Percentiles rank a stretch among this genome's conserved stretches.
These are phyloP conservation scores for Nemotelus nigrinus DNA, from an alignment of 2,888 invertebrate species.

Conservation along the genomic window DNA sequence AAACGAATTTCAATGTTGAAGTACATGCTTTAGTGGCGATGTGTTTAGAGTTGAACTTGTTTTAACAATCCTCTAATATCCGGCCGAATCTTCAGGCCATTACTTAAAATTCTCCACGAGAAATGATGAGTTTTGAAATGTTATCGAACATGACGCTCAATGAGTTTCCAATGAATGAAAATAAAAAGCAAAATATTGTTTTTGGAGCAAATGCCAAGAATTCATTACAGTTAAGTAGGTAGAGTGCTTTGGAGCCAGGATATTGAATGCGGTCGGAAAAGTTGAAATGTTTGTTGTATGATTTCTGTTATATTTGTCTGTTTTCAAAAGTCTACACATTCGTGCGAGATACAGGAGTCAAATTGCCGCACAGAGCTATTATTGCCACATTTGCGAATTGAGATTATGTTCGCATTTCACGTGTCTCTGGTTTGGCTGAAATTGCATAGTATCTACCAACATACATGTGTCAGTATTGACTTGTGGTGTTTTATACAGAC, in stretches of 20 bases:
- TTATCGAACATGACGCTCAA: slow-evolving; percentile 40
- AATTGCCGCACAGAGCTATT: too few species aligned
- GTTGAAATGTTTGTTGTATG: background rate
- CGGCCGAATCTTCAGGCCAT: slow-evolving; percentile 32
- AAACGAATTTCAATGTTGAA: slow-evolving; percentile 33
- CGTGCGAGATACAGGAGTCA: too few species aligned
- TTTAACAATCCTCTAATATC: slow-evolving; percentile 31
- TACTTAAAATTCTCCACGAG: slow-evolving; percentile 35
- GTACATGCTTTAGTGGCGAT: slow-evolving; percentile 19
- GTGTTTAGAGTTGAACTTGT: slow-evolving; percentile 21
- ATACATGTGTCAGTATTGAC: too few species aligned
- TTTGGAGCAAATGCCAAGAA: slow-evolving; percentile 38
- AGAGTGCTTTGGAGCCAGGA: slow-evolving; percentile 14
- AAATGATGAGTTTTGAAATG: slow-evolving; percentile 43
- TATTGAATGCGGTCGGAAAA: slow-evolving; percentile 6
- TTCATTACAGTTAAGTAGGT: slow-evolving; percentile 1
- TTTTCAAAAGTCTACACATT: too few species aligned
- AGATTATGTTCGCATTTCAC: too few species aligned
- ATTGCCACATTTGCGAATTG: too few species aligned
- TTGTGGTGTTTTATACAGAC: too few species aligned
- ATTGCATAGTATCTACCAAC: too few species aligned
- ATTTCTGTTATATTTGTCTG: too few species aligned
- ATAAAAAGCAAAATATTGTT: slow-evolving; percentile 37
- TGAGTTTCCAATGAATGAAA: slow-evolving; percentile 25
- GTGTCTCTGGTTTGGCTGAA: too few species aligned